Evolutionary conservation across 2,797 vertebrate species (phyloP), one percentile per base, ranked within the genome.

Genomic region (Acipenser oxyrinchus): DNA sequence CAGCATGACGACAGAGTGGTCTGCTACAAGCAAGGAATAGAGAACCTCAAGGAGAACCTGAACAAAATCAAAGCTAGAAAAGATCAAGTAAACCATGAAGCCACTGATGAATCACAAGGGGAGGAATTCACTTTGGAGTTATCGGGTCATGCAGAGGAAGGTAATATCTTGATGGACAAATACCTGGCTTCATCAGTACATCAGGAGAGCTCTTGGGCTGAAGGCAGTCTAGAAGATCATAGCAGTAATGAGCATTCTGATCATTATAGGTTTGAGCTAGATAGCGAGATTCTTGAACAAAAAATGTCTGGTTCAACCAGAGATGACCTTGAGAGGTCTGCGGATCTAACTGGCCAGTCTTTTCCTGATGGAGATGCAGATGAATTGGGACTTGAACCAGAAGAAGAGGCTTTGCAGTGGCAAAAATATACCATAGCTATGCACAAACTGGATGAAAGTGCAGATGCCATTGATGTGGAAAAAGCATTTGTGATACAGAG

Each of bases 151-250:
- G 75, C 70, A 4, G 71, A 71, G 48, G 73, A 60, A 13, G 75
- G 83, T 62, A 63, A 63, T 6, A 74, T 79, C 6, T 55, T 91
- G 6, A 81, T 94, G 87, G 88, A 88, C 50, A 87, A 89, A 51
- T 93, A 92, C 68, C 77, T 94, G 50, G 51, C 83, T 49, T 84
- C 86, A 0, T 83, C 72, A 1, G 81, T 67, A 0, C 55, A 37
- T 48, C 67, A 62, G 5, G 76, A 83, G 0, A 82, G 79, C n/a
- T 88, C 82, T 0, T 70, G 49, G n/a, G 23, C 37, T 2, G 84
- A 82, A 51, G 81, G 77, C 66, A 75, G 76, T 67, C 76, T 81
- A 0, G 87, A 85, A 23, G 73, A 77, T 23, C 66, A 18, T 64
- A 75, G 64, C 69, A 71, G 83, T 23, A 67, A 83, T 70, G 90